Conservation (phyloP, 2,797 vertebrate genomes). For the Tragopan temminckii region DNA sequence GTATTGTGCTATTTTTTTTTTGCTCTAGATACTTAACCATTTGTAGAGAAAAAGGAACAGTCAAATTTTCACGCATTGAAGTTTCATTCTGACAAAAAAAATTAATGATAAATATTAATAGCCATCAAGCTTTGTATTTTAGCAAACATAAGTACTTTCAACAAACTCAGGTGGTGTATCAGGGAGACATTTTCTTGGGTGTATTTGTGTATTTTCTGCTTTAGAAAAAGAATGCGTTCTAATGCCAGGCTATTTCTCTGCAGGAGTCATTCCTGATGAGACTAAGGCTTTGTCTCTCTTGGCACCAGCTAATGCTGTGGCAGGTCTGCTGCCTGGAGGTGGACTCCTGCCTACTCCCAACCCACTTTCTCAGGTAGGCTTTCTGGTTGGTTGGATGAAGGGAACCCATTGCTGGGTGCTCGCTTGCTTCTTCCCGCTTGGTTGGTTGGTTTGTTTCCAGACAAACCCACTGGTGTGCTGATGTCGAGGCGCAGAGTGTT, state of each 20-base stretch:
- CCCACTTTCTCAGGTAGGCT: slow-evolving; percentile 91
- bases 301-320: slow-evolving; percentile 99
- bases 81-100: slow-evolving; percentile 85
- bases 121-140: slow-evolving; percentile 84
- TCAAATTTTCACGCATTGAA: slow-evolving; percentile 86
- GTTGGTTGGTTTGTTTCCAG: not conserved
- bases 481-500: rapidly evolving
- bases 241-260: slow-evolving; percentile 86
- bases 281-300: slow-evolving; percentile 99
- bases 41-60: slow-evolving; percentile 88
- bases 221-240: slow-evolving; percentile 71
- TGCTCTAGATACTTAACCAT: slow-evolving; percentile 89
- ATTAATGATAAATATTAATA: slow-evolving; percentile 87
- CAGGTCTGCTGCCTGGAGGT: slow-evolving; percentile 98
- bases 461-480: not conserved
- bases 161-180: slow-evolving; percentile 89
- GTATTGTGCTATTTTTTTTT: slow-evolving; percentile 97
- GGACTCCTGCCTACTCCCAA: slow-evolving; percentile 98
- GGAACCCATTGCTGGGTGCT: rapidly evolving
- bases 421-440: not conserved
- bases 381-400: rapidly evolving
- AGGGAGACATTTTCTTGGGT: slow-evolving; percentile 88
- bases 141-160: slow-evolving; percentile 92
- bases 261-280: slow-evolving; percentile 99
- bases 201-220: slow-evolving; percentile 85